Evolutionary conservation across 1,140 invertebrate genomes (phyloP), one percentile per base, ranked within the genome.

Genomic region (Lordiphosa clarofinis): DNA sequence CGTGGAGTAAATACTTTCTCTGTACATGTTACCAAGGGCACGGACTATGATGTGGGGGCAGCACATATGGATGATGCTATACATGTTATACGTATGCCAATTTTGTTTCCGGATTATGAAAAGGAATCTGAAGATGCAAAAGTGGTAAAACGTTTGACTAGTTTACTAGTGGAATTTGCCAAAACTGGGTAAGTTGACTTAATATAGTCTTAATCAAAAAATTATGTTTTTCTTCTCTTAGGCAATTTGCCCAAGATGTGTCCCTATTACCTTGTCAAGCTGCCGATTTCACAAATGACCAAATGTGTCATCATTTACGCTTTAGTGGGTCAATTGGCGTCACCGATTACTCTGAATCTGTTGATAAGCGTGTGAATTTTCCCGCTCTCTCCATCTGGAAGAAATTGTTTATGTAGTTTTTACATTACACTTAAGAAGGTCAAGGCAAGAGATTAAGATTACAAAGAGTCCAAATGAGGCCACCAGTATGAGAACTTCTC

Each of bases 41-140:
- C 37, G 0, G 31, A 48, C 1, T 47, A 40, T 4, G 53, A 73
- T 0, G 52, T 73, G 11, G 73, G 79, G 3, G 53, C 78, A 4
- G 50, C 31, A 4, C 87, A 88, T 46, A 54, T 67, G 68, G 87
- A 88, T 37, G 87, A 88, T 46, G 55, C 50, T 0, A 4, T 87
- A 1, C 86, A 87, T 19, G 44, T 65, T 0, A 55, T 88, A 15
- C 11, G 53, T 1, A 40, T 72, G 7, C 54, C 67, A 0, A 0
- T 4, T 2, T 0, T 70, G 1, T 12, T 74, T 2, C 49, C 59
- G 5, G 53, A 61, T 11, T 84, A 52, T 40, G 33, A 47, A 4
- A 49, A 61, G 36, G 62, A 65, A 31, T 67, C 72, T 0, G 43
- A 49, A 6, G 65, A 79, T 46, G 53, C 71, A 9, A 13, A 40